Conservation (phyloP, 2,113 vertebrate species). For the Muntiacus muntjak region DNA sequence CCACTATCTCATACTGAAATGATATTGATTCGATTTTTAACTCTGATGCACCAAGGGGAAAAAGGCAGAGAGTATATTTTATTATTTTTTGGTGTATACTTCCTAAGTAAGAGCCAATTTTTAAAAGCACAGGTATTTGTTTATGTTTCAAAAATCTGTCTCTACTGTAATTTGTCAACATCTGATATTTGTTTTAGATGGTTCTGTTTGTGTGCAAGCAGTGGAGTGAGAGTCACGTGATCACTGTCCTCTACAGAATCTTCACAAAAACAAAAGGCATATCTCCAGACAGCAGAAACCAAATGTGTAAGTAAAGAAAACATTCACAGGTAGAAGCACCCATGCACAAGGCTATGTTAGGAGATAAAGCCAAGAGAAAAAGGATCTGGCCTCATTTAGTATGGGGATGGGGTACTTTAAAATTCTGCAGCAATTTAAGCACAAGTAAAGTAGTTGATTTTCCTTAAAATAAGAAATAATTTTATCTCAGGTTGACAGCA, state of each 20-base stretch:
- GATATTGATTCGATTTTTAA: constrained; percentile 84
- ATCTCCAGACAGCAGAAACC: not conserved
- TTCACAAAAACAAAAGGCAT: not conserved
- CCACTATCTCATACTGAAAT: constrained; percentile 81
- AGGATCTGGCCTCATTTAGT: not conserved
- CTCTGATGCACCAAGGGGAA: constrained; percentile 76
- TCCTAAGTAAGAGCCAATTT: not conserved
- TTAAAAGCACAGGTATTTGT: not conserved
- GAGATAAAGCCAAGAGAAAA: not conserved
- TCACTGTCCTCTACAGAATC: not conserved
- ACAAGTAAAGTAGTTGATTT: constrained; percentile 18
- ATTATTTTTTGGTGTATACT: not conserved
- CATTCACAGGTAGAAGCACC: not conserved
- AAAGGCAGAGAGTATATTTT: constrained; percentile 72
- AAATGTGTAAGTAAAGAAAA: not conserved
- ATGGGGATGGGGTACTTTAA: not conserved
- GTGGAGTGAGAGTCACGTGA: not conserved
- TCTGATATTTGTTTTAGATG: constrained; percentile 20
- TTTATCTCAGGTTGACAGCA: constrained; percentile 5
- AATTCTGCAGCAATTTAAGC: not conserved
- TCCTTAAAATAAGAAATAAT: constrained; percentile 6
- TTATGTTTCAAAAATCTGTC: not conserved
- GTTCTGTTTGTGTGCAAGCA: not conserved
- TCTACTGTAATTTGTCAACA: constrained; percentile 4
- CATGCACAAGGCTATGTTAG: not conserved